Conservation (phyloP, 1,140 invertebrate genomes). For the Phthorimaea operculella region DNA sequence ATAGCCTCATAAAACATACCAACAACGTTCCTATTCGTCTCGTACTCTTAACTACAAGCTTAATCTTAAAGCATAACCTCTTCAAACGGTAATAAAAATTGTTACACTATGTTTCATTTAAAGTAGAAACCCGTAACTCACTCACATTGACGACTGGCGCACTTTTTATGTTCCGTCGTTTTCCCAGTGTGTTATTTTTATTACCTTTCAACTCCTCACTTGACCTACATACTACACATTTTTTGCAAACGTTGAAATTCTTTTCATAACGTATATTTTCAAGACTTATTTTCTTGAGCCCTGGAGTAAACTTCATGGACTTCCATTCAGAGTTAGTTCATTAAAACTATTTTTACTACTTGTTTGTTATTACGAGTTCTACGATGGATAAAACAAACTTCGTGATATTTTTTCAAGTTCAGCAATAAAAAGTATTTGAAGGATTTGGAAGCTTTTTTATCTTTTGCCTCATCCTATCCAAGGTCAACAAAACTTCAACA, state of each 20-base stretch:
- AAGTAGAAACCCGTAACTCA: background rate
- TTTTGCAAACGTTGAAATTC: no score
- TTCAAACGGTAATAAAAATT: constrained; percentile 13
- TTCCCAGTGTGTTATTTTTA: no score
- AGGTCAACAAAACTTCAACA: no score
- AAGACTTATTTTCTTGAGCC: no score
- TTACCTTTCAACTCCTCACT: no score
- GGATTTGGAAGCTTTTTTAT: background rate
- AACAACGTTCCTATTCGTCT: constrained; percentile 25
- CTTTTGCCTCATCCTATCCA: background rate
- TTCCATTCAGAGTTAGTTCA: background rate
- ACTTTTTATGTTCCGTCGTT: no score
- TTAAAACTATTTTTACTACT: constrained; percentile 1
- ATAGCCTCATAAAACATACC: constrained; percentile 48
- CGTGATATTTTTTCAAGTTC: background rate
- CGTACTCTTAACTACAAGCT: constrained; percentile 4
- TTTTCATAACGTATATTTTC: no score
- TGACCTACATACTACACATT: no score
- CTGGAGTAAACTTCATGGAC: background rate
- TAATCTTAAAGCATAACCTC: background rate
- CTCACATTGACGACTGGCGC: no score
- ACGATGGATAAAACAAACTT: background rate
- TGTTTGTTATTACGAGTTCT: background rate
- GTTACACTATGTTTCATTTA: constrained; percentile 5
- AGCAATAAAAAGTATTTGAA: constrained; percentile 1